phyloP scores from a whole-genome alignment of 2,888 invertebrate genomes.

The Vesta saturnalis region DNA sequence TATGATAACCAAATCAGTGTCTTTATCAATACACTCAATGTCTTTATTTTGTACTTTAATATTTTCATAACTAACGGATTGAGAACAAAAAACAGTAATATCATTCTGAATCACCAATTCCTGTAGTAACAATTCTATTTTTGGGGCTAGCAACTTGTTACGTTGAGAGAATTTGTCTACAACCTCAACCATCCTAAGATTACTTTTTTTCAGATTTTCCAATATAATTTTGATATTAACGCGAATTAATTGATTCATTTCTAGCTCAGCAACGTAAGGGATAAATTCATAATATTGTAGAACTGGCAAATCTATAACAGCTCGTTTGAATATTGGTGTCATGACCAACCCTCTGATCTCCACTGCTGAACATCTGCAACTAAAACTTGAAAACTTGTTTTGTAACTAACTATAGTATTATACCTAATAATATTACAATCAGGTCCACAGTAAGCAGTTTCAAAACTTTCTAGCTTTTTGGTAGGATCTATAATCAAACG shows the following conservation, averaged over 20 bases:
- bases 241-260: neutral
- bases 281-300: conserved; percentile 66
- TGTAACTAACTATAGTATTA: too few species aligned
- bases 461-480: neutral
- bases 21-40: too few species aligned
- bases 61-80: too few species aligned
- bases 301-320: conserved; percentile 81
- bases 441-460: neutral
- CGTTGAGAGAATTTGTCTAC: neutral
- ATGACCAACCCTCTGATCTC: neutral
- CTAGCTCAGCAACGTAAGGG: neutral
- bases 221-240: neutral
- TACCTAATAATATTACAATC: neutral
- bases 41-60: too few species aligned
- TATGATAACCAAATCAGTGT: too few species aligned
- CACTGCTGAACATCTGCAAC: neutral
- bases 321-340: neutral
- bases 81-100: too few species aligned
- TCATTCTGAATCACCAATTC: neutral
- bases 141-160: too few species aligned
- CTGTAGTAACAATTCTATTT: too few species aligned
- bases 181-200: neutral
- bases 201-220: neutral
- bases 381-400: neutral
- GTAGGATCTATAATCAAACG: neutral